phyloP scores from a whole-genome alignment of 1,140 invertebrate species.

The Drosophila sulfurigaster region DNA sequence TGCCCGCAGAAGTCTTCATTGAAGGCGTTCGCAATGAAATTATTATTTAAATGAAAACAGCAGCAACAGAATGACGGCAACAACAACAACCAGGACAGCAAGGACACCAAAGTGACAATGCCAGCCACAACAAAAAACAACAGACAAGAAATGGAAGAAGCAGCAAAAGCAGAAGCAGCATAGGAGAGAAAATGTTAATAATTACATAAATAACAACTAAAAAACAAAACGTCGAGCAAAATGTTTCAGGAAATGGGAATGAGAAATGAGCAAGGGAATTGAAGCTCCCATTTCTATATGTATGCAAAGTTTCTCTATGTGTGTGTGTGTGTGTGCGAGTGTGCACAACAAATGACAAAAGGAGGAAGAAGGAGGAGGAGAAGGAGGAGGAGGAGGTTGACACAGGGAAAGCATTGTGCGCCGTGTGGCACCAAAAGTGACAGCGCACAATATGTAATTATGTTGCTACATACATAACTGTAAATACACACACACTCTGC shows the following conservation, averaged over 20 bases:
- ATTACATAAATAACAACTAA: constrained; percentile 82
- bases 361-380: neutral
- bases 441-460: constrained; percentile 83
- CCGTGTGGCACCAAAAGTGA: constrained; percentile 70
- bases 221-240: constrained; percentile 65
- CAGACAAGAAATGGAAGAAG: constrained; percentile 5
- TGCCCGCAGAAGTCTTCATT: constrained; percentile 37
- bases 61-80: constrained; percentile 48
- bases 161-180: constrained; percentile 34
- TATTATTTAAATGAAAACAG: constrained; percentile 83
- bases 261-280: constrained; percentile 26
- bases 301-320: constrained; percentile 8
- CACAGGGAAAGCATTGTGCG: constrained; percentile 27
- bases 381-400: neutral
- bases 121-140: constrained; percentile 30
- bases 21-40: constrained; percentile 80
- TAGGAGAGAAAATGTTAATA: constrained; percentile 77
- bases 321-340: constrained; percentile 12
- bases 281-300: constrained; percentile 27
- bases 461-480: constrained; percentile 61
- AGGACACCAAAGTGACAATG: constrained; percentile 40
- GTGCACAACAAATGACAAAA: constrained; percentile 47
- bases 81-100: constrained; percentile 29
- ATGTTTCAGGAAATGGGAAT: constrained; percentile 57
- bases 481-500: constrained; percentile 19